Percentiles rank a stretch among this genome's conserved stretches.
phyloP scores from a whole-genome alignment of 2,888 invertebrate genomes.

The Drosophila anomelani region DNA sequence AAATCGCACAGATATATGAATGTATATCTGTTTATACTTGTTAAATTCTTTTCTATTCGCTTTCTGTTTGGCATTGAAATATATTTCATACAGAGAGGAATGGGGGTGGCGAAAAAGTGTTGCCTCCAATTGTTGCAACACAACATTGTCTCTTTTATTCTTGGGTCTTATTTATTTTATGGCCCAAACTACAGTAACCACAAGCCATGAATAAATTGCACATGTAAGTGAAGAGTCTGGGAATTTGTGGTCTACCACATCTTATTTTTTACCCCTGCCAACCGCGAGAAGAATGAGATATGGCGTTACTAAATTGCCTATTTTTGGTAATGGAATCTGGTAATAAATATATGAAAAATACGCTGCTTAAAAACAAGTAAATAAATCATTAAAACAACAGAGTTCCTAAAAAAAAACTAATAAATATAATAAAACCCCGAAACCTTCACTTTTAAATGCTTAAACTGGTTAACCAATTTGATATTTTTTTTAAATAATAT shows the following conservation, averaged over 20 bases:
- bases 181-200: conserved; percentile 35
- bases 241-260: conserved; percentile 19
- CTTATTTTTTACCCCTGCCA: conserved; percentile 7
- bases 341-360: conserved; percentile 24
- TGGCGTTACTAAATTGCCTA: conserved; percentile 24
- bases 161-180: conserved; percentile 58
- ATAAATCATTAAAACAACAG: conserved; percentile 1
- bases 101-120: not conserved
- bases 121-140: conserved; percentile 29
- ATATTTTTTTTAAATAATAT: conserved; percentile 15
- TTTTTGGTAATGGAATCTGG: conserved; percentile 21
- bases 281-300: conserved; percentile 19
- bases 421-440: conserved; percentile 11
- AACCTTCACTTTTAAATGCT: conserved; percentile 32
- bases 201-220: conserved; percentile 60
- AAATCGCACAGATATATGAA: not conserved
- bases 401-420: not conserved
- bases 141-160: conserved; percentile 28
- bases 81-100: not conserved
- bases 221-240: conserved; percentile 55
- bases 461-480: conserved; percentile 19
- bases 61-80: conserved; percentile 58
- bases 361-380: conserved; percentile 8
- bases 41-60: conserved; percentile 37
- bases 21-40: conserved; percentile 15